Evolutionary conservation across 1,140 invertebrate species (phyloP), one percentile per base, ranked within the genome.

Genomic region (Neelides sp.): DNA sequence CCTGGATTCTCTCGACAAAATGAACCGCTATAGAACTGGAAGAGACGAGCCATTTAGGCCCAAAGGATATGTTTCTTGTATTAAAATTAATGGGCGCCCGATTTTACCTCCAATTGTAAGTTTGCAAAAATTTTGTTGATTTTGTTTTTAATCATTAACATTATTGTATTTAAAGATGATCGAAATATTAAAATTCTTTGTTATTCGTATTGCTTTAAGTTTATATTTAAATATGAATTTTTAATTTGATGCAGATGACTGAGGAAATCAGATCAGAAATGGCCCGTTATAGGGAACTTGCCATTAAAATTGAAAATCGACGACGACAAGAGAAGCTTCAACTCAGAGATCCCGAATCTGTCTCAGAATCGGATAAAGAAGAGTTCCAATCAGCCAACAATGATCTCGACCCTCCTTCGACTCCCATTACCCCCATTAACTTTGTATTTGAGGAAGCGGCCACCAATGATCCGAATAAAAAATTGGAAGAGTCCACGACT

Each of bases 241-340:
- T n/a, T n/a, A n/a, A n/a, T n/a, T n/a, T n/a, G n/a, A 50, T 55
- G 32, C 52, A 68, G 68, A 62, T 69, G 61, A 66, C 65, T 15
- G 47, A 55, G 3, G 58, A 62, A 40, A 54, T 55, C 43, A 40
- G 61, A 20, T 10, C 45, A 24, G 53, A 55, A 49, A 61, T 61
- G 53, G 32, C 43, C 20, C 15, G 15, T 3, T 52, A 52, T 28
- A 45, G 28, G 50, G 41, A 58, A 19, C 26, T 48, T 12, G 59
- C 59, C 4, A 32, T 56, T 2, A n/a, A 15, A 7, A 22, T 35
- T n/a, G 59, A 61, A 51, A 32, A 26, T 12, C 37, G 43, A 32
- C 7, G 19, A 13, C 43, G 43, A 15, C 8, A 22, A 24, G n/a
- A 13, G 28, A 32, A 7, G 7, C n/a, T 32, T 32, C n/a, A 7